Conservation (phyloP, 2,888 invertebrate genomes). For the Onthophagus sagittarius region DNA sequence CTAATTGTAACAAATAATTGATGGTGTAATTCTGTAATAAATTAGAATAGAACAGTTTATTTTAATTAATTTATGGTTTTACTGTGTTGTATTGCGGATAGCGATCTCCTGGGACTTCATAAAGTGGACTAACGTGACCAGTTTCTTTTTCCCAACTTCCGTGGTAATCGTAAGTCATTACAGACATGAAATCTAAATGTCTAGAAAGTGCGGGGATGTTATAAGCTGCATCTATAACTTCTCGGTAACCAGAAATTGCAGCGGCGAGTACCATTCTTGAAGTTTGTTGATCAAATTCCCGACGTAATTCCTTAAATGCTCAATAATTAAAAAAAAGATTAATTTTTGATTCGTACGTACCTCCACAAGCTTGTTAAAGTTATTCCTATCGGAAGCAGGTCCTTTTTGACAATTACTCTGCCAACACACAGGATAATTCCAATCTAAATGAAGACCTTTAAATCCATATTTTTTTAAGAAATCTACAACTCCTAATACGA, state of each 20-base stretch:
- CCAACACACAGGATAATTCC: constrained; percentile 95
- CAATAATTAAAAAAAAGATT: constrained; percentile 17
- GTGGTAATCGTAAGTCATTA: constrained; percentile 87
- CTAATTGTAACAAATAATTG: constrained; percentile 67
- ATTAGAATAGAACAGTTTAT: constrained; percentile 26
- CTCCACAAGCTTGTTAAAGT: constrained; percentile 71
- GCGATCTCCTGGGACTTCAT: constrained; percentile 60
- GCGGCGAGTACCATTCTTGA: constrained; percentile 74
- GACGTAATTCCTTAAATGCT: constrained; percentile 58
- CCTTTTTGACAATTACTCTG: constrained; percentile 85
- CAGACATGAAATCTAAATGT: constrained; percentile 73
- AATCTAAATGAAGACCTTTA: constrained; percentile 85
- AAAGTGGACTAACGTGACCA: constrained; percentile 78
- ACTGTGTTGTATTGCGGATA: constrained; percentile 76
- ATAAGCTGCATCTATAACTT: constrained; percentile 83
- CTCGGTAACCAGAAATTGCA: constrained; percentile 85
- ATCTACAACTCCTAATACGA: constrained; percentile 64
- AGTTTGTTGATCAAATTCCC: constrained; percentile 58
- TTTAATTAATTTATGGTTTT: constrained; percentile 14
- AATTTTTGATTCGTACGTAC: constrained; percentile 45
- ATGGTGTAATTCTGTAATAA: constrained; percentile 70
- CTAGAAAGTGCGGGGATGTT: constrained; percentile 68
- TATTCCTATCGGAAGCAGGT: constrained; percentile 70
- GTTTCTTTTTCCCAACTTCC: constrained; percentile 82
- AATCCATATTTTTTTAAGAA: constrained; percentile 75